phyloP scores from a whole-genome alignment of 2,888 invertebrate species.

The Dolichopus griseipennis region DNA sequence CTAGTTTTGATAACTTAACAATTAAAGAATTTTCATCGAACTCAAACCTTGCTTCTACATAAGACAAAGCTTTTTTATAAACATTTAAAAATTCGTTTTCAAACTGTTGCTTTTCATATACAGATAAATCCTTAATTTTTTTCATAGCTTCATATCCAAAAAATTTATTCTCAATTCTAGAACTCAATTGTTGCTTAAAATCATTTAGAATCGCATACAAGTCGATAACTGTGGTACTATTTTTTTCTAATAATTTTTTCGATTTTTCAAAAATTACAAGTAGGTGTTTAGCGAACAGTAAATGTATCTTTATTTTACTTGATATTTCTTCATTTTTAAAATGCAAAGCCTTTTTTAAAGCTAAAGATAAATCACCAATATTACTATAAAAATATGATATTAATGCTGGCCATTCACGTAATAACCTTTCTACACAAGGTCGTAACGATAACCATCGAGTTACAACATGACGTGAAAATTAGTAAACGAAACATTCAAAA shows the following conservation, averaged over 20 bases:
- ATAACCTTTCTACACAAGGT: conserved; percentile 11
- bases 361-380: conserved; percentile 11
- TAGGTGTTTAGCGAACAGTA: conserved; percentile 14
- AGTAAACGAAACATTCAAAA: conserved; percentile 13
- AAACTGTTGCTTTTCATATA: conserved; percentile 13
- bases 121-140: conserved; percentile 12
- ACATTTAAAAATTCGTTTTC: conserved; percentile 15
- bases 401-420: conserved; percentile 14
- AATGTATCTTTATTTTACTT: conserved; percentile 12
- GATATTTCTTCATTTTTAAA: conserved; percentile 12
- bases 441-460: conserved; percentile 14
- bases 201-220: conserved; percentile 13
- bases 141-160: conserved; percentile 12
- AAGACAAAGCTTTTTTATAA: conserved; percentile 16
- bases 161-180: conserved; percentile 14
- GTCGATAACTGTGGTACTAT: conserved; percentile 15
- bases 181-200: conserved; percentile 12
- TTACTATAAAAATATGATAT: conserved; percentile 15
- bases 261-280: conserved; percentile 14
- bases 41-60: conserved; percentile 14
- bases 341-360: conserved; percentile 7
- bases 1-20: conserved; percentile 13
- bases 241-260: conserved; percentile 15
- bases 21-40: conserved; percentile 13
- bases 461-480: conserved; percentile 11